Evolutionary conservation across 2,113 vertebrate species (phyloP), one percentile per base, ranked within the genome.

Genomic region (Clarias batrachus): DNA sequence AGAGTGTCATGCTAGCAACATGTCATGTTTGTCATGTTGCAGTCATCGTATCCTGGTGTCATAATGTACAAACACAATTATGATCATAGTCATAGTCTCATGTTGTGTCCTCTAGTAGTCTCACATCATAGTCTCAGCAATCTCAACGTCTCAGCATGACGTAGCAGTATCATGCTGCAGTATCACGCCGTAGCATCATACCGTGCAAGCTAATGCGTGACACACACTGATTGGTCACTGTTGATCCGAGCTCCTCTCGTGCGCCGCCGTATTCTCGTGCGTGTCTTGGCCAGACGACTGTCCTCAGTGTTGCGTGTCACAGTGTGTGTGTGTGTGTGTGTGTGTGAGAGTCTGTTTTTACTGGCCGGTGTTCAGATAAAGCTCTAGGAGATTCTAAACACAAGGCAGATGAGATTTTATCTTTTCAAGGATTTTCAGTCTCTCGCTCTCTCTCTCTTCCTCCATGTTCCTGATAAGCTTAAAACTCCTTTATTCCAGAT

Each of bases 311-410:
- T 81, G 76, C 85, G 54, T 82, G 90, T 89, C 87, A 89, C 83
- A 90, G 85, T 83, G 57, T 79, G 85, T 91, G 63, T 89, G 68
- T 88, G 87, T 86, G 84, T 73, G 63, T 89, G 83, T 91, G 60
- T 89, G 82, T 91, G 59, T 33, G 83, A 70, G 81, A 60, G 63
- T 52, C 27, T 85, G 41, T 79, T 56, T 62, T 25, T 23, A 83
- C 54, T 59, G 57, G 79, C 57, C 74, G 41, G 63, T 65, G 77
- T 86, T 84, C 27, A 80, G 92, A 93, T 94, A 92, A 94, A 93
- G 82, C 60, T 86, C 82, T 83, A 88, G 91, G 91, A 85, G 59
- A 81, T 86, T 90, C 89, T 85, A 91, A 91, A 91, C 92, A 90
- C 89, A 92, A 90, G 81, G 71, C 80, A 83, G 23, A 82, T 74